Conservation (phyloP, 2,797 vertebrate species). For the Danio albolineatus region DNA sequence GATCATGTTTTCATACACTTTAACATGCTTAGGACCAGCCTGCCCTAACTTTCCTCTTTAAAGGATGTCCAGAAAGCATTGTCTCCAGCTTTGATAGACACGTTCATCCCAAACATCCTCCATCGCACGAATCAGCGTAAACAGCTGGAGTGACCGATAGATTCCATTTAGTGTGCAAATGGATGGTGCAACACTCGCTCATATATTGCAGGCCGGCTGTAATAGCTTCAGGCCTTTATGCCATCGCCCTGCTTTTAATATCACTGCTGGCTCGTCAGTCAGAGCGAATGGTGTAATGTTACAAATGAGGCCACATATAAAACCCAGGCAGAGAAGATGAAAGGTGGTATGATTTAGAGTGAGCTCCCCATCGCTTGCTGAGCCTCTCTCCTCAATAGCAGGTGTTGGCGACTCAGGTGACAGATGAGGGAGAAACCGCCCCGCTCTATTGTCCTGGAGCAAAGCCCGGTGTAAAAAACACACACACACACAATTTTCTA, state of each 20-base stretch:
- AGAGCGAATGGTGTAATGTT: constrained; percentile 38
- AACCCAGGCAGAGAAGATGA: constrained; percentile 37
- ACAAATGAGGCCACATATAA: constrained; percentile 51
- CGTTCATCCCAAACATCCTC: not conserved
- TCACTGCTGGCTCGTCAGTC: constrained; percentile 39
- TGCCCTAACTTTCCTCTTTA: constrained; percentile 1
- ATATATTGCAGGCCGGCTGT: constrained; percentile 37
- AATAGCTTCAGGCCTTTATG: constrained; percentile 44
- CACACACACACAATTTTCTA: not conserved
- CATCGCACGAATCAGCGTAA: not conserved
- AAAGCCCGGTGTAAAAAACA: not conserved
- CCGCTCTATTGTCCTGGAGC: constrained; percentile 34
- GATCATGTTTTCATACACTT: not conserved
- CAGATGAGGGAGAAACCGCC: constrained; percentile 49
- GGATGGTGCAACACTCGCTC: constrained; percentile 31
- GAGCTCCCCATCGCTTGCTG: constrained; percentile 26
- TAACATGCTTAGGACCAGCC: not conserved
- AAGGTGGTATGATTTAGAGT: constrained; percentile 47
- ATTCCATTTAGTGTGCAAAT: constrained; percentile 49
- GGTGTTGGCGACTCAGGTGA: constrained; percentile 49
- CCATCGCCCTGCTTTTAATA: constrained; percentile 41
- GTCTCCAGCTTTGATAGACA: not conserved
- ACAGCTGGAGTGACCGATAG: constrained; percentile 36
- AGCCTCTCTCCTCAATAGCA: constrained; percentile 38
- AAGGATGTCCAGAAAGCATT: not conserved